Evolutionary conservation across 2,888 invertebrate species (phyloP).

Genomic region (Dryocosmus kuriphilus): DNA sequence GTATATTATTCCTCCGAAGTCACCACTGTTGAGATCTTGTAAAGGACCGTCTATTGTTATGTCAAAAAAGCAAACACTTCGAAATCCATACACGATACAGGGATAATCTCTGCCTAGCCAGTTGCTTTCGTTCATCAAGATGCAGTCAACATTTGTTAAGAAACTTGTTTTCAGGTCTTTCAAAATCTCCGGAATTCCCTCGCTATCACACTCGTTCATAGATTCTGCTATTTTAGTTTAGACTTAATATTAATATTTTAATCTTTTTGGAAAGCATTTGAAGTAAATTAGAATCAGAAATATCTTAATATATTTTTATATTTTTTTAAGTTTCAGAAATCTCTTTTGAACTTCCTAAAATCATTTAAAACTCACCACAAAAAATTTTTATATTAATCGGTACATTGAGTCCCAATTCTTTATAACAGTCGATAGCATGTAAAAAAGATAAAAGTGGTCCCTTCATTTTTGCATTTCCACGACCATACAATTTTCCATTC

Average conservation of each 20-base stretch:
- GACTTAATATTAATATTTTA: neutral
- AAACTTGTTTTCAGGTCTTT: slow-evolving; percentile 74
- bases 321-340: neutral
- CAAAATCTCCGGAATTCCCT: slow-evolving; percentile 65
- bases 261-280: too few species aligned
- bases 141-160: slow-evolving; percentile 72
- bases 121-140: slow-evolving; percentile 75
- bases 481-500: slow-evolving; percentile 74
- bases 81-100: slow-evolving; percentile 77
- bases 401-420: slow-evolving; percentile 68
- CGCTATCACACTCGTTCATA: slow-evolving; percentile 74
- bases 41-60: slow-evolving; percentile 55
- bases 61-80: slow-evolving; percentile 70
- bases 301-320: neutral
- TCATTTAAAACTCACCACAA: slow-evolving; percentile 55
- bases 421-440: slow-evolving; percentile 75
- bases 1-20: slow-evolving; percentile 64
- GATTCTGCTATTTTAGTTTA: slow-evolving; percentile 68
- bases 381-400: slow-evolving; percentile 78
- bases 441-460: slow-evolving; percentile 77
- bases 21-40: slow-evolving; percentile 59
- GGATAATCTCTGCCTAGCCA: slow-evolving; percentile 78
- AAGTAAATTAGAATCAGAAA: too few species aligned
- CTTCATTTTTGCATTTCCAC: slow-evolving; percentile 77
- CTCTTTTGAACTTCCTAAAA: neutral